Evolutionary conservation across 2,113 vertebrate species (phyloP).

Genomic region (Phrynocephalus versicolor): DNA sequence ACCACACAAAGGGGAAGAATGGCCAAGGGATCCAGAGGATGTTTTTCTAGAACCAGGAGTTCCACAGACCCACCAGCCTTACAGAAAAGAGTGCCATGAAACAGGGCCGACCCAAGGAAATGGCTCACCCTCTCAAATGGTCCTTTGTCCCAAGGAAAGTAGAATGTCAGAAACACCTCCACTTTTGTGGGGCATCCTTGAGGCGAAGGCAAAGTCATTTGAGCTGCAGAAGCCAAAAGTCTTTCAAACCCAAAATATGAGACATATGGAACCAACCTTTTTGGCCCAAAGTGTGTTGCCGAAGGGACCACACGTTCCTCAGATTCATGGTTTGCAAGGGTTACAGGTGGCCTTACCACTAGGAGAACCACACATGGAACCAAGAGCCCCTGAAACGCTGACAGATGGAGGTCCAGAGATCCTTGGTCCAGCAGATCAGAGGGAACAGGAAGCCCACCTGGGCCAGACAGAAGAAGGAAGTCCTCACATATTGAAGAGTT

Average conservation of each 20-base stretch:
- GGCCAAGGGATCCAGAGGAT: neutral
- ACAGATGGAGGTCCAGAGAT: neutral
- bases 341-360: neutral
- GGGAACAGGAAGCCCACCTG: neutral
- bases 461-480: neutral
- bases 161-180: neutral
- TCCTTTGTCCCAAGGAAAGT: neutral
- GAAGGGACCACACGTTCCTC: neutral
- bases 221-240: neutral
- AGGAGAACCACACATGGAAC: neutral
- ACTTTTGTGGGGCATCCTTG: neutral
- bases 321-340: neutral
- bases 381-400: neutral
- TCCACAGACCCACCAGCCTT: neutral
- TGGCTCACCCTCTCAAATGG: neutral
- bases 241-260: neutral
- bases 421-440: neutral
- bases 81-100: accelerated
- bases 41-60: neutral
- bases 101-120: neutral
- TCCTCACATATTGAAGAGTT: neutral
- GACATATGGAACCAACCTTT: neutral
- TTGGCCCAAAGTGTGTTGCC: neutral
- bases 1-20: neutral
- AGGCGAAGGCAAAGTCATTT: conserved; percentile 13